phyloP scores from a whole-genome alignment of 2,113 vertebrate genomes.

The Corythoichthys haematopterus region DNA sequence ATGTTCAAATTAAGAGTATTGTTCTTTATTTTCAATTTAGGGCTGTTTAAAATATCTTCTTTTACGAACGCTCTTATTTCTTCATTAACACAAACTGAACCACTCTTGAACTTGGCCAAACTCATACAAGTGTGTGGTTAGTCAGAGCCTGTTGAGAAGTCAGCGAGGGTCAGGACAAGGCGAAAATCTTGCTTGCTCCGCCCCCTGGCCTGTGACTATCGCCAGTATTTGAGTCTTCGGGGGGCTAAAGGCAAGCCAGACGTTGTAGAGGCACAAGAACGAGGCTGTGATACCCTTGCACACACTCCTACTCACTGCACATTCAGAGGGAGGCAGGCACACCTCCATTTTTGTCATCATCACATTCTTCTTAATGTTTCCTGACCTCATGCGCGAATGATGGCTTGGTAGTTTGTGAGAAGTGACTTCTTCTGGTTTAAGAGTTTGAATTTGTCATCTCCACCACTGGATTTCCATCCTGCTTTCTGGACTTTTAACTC shows the following conservation, averaged over 20 bases:
- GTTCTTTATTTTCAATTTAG: background rate
- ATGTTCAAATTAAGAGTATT: background rate
- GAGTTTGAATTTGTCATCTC: conserved; percentile 16
- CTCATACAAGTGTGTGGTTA: conserved; percentile 37
- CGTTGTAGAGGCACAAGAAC: conserved; percentile 76
- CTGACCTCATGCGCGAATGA: conserved; percentile 17
- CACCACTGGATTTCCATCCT: conserved; percentile 35
- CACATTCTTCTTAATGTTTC: conserved; percentile 1
- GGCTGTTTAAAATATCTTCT: background rate
- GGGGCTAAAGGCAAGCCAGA: conserved; percentile 75
- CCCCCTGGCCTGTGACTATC: conserved; percentile 75
- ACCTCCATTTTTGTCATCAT: conserved; percentile 24
- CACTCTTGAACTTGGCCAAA: conserved; percentile 32
- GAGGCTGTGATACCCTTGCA: conserved; percentile 68
- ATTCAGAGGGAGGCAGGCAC: conserved; percentile 16
- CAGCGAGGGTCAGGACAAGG: conserved; percentile 61
- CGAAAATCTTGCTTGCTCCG: conserved; percentile 76
- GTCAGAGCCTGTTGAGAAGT: conserved; percentile 52
- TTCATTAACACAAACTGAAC: conserved; percentile 6
- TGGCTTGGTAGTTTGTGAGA: conserved; percentile 26
- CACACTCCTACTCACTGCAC: conserved; percentile 21
- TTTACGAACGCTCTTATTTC: background rate
- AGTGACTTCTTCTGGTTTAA: conserved; percentile 8
- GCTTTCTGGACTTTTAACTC: conserved; percentile 26
- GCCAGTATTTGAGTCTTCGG: conserved; percentile 83